These are phyloP conservation scores for Drosophila mojavensis DNA, from an alignment of 1,140 invertebrate species.

Conservation along the genomic window DNA sequence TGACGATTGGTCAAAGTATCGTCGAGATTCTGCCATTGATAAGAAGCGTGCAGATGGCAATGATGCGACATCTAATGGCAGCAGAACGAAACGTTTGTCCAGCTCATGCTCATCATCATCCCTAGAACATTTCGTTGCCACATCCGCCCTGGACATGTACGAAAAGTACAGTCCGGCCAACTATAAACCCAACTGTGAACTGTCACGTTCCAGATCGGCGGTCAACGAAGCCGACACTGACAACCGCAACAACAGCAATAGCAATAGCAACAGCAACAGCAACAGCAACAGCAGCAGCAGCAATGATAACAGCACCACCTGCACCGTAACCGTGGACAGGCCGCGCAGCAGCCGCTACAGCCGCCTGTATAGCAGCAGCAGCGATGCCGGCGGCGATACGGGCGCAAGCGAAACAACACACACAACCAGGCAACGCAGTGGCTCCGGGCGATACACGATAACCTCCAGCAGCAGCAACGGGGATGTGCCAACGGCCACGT, in stretches of 20 bases:
- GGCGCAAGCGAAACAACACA: conserved; percentile 12
- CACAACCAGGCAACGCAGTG: conserved; percentile 20
- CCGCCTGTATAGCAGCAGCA: conserved; percentile 66
- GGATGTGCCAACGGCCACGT: conserved; percentile 76
- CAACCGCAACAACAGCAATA: conserved; percentile 22
- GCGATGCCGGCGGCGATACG: conserved; percentile 29
- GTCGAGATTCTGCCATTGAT: conserved; percentile 36
- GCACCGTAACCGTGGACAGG: conserved; percentile 67
- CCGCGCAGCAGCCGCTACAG: conserved; percentile 75
- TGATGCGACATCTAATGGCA: conserved; percentile 23
- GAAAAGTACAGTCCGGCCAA: conserved; percentile 84
- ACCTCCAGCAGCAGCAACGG: conserved; percentile 68
- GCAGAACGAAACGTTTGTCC: conserved; percentile 70
- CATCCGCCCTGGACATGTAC: conserved; percentile 82
- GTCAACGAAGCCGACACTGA: conserved; percentile 47
- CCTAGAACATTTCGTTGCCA: conserved; percentile 80
- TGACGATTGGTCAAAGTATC: conserved; percentile 48
- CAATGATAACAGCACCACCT: conserved; percentile 28
- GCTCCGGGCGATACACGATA: conserved; percentile 54
- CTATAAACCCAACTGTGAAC: conserved; percentile 84
- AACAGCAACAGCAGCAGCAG: conserved; percentile 5
- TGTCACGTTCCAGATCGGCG: conserved; percentile 84
- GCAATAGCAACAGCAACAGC: conserved; percentile 33
- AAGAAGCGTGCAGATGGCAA: conserved; percentile 41
- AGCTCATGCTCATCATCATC: conserved; percentile 82